phyloP scores from a whole-genome alignment of 92 coral and sea anemone genomes.

The Chrysogorgia sp. region DNA sequence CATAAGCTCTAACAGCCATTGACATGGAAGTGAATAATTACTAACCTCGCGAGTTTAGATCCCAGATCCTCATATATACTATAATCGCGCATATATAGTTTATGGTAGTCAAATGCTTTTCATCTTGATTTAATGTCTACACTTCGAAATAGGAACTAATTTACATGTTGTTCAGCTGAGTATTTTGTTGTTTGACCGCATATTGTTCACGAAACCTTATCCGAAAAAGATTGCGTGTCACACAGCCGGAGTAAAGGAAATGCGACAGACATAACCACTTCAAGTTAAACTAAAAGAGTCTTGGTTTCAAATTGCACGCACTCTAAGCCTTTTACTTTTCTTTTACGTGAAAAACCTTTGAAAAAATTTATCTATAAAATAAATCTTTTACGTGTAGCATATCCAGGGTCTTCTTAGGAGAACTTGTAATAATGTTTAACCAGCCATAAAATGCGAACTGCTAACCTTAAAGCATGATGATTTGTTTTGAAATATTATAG shows the following conservation, averaged over 20 bases:
- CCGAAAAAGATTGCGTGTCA: constrained; percentile 33
- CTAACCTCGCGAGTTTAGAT: too few species aligned
- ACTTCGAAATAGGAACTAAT: too few species aligned
- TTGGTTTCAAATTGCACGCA: constrained; percentile 4
- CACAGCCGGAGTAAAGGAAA: constrained; percentile 16
- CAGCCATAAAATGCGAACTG: too few species aligned
- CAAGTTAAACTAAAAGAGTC: neutral
- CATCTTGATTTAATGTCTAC: too few species aligned
- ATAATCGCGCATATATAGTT: too few species aligned
- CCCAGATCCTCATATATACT: too few species aligned
- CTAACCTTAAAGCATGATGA: neutral
- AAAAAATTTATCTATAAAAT: neutral
- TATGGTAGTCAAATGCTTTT: too few species aligned
- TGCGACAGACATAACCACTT: constrained; percentile 42
- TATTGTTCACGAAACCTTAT: constrained; percentile 19
- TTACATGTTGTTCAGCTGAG: too few species aligned
- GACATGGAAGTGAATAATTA: too few species aligned
- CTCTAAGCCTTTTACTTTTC: constrained; percentile 11
- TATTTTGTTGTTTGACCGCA: neutral
- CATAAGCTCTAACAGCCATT: too few species aligned
- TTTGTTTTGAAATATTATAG: neutral
- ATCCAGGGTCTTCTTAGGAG: neutral
- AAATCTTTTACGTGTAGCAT: too few species aligned
- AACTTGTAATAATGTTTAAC: neutral
- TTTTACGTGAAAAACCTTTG: neutral